These are phyloP conservation scores for Patella pellucida DNA, from an alignment of 2,888 invertebrate species.

Conservation along the genomic window DNA sequence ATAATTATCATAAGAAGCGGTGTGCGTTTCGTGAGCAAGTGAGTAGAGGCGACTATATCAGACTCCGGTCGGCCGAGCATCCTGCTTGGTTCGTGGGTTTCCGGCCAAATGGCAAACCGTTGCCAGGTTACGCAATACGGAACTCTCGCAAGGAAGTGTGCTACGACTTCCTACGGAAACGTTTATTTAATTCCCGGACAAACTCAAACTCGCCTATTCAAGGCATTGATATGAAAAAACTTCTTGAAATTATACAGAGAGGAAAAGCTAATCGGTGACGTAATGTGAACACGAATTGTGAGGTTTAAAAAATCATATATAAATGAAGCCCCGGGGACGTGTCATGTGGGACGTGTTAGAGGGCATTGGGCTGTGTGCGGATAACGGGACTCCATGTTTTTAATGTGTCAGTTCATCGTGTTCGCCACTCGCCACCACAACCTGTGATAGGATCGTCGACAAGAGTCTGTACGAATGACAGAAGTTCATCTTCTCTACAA, in stretches of 20 bases:
- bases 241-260: neutral
- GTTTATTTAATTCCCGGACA: neutral
- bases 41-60: conserved; percentile 23
- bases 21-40: conserved; percentile 35
- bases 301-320: too few relatives aligned
- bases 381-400: too few relatives aligned
- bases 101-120: conserved; percentile 30
- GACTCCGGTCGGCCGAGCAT: conserved; percentile 33
- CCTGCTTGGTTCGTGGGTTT: conserved; percentile 43
- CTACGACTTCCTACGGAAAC: conserved; percentile 8
- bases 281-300: neutral
- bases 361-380: too few relatives aligned
- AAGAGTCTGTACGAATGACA: too few relatives aligned
- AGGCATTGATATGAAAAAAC: neutral
- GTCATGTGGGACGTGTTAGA: too few relatives aligned
- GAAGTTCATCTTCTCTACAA: too few relatives aligned
- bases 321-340: too few relatives aligned
- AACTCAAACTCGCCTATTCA: neutral
- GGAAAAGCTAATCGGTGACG: neutral
- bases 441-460: too few relatives aligned
- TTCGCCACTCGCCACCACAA: too few relatives aligned
- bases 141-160: conserved; percentile 11
- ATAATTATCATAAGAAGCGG: conserved; percentile 14
- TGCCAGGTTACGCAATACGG: conserved; percentile 28
- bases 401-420: too few relatives aligned